phyloP scores from a whole-genome alignment of 1,140 invertebrate species.

The Maniola jurtina region DNA sequence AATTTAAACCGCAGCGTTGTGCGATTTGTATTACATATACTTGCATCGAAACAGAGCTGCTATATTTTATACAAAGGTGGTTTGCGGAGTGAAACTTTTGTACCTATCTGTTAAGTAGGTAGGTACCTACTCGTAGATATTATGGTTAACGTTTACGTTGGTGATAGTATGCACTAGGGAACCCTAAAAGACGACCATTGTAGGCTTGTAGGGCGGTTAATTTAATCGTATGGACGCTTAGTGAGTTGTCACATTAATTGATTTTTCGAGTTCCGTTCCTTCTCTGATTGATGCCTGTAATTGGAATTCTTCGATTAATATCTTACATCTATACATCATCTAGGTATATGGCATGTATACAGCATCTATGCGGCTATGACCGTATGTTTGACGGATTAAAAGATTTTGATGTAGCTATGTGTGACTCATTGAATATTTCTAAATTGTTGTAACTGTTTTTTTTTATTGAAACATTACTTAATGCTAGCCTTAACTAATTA shows the following conservation, averaged over 20 bases:
- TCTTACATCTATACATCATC: slow-evolving; percentile 3
- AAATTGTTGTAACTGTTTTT: no score
- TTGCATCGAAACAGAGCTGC: no score
- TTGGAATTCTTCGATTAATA: slow-evolving; percentile 25
- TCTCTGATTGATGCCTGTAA: slow-evolving; percentile 17
- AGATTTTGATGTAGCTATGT: neutral
- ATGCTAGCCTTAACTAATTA: no score
- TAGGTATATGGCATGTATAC: neutral
- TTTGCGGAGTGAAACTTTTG: no score
- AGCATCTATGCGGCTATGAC: neutral
- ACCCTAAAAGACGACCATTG: slow-evolving; percentile 5
- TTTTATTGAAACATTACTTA: no score
- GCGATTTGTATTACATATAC: no score
- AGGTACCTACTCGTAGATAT: no score
- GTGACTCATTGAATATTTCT: slow-evolving; percentile 8
- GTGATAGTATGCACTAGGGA: no score
- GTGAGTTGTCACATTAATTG: slow-evolving; percentile 28
- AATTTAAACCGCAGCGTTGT: no score
- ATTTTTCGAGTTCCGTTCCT: slow-evolving; percentile 20
- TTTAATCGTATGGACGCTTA: slow-evolving; percentile 19
- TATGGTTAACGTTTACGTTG: no score
- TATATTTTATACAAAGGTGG: no score
- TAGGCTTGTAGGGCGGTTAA: slow-evolving; percentile 15
- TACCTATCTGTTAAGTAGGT: neutral
- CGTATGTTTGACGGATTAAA: slow-evolving; percentile 13